Conservation (phyloP, 2,113 vertebrate genomes). For the Haemorhous mexicanus region DNA sequence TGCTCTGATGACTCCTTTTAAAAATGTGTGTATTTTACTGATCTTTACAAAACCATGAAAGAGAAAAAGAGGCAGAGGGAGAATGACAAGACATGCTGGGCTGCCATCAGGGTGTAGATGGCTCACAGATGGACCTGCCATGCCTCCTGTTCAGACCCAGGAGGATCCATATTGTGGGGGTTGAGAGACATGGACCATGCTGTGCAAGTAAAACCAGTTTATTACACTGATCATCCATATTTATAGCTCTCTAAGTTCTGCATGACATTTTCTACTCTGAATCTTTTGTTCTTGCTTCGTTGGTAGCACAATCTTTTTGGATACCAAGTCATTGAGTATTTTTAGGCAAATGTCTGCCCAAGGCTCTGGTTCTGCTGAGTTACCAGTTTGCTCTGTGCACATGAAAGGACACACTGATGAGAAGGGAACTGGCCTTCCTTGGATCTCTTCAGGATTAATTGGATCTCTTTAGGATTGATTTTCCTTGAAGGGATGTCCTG, state of each 20-base stretch:
- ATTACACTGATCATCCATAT: neutral
- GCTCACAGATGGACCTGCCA: conserved; percentile 35
- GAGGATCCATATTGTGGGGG: neutral
- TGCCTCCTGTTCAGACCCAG: neutral
- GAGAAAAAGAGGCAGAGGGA: neutral
- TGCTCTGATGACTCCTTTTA: neutral
- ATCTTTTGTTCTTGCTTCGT: neutral
- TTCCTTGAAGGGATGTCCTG: neutral
- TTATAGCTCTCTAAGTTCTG: neutral
- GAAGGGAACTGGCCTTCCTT: neutral
- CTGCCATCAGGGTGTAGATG: conserved; percentile 26
- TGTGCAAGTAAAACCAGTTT: neutral
- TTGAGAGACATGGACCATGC: neutral
- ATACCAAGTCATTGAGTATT: neutral
- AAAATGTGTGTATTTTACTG: neutral
- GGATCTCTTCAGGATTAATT: neutral
- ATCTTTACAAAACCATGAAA: neutral
- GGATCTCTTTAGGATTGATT: neutral
- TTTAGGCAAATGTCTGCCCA: neutral
- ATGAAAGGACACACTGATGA: accelerated
- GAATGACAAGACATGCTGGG: neutral
- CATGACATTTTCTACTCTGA: neutral
- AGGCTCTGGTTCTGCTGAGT: neutral
- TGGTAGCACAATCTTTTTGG: neutral
- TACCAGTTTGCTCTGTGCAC: neutral